Conservation (phyloP, 2,113 vertebrate genomes). For the Anhinga rufa region DNA sequence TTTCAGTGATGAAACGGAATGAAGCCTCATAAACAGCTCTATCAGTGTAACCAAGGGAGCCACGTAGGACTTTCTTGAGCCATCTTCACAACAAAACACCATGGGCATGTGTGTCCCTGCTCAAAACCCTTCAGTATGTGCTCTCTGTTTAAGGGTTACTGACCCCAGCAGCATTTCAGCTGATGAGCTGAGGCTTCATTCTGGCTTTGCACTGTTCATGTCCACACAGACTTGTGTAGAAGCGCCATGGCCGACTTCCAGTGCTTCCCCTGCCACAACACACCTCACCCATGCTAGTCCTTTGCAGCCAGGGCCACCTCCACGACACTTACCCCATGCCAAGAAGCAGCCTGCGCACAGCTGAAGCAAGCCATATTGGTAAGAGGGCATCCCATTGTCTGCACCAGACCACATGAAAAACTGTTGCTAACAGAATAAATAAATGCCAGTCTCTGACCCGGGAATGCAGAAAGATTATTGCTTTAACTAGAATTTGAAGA, state of each 20-base stretch:
- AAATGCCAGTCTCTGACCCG: neutral
- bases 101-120: neutral
- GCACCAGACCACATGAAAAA: neutral
- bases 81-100: neutral
- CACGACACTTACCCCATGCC: neutral
- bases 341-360: neutral
- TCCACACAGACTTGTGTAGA: neutral
- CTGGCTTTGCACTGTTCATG: neutral
- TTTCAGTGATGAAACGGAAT: neutral
- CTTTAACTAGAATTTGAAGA: neutral
- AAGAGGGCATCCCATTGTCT: neutral
- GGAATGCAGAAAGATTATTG: neutral
- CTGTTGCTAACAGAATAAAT: neutral
- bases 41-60: neutral
- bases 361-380: neutral
- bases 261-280: neutral
- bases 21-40: neutral
- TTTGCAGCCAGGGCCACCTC: neutral
- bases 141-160: neutral
- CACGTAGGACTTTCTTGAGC: rapidly evolving
- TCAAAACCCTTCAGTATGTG: rapidly evolving
- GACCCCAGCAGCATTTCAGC: neutral
- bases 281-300: neutral
- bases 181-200: neutral
- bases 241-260: neutral